Percentiles rank a stretch among this genome's conserved stretches.
phyloP scores from a whole-genome alignment of 2,113 vertebrate species.

The Corythaixoides concolor region DNA sequence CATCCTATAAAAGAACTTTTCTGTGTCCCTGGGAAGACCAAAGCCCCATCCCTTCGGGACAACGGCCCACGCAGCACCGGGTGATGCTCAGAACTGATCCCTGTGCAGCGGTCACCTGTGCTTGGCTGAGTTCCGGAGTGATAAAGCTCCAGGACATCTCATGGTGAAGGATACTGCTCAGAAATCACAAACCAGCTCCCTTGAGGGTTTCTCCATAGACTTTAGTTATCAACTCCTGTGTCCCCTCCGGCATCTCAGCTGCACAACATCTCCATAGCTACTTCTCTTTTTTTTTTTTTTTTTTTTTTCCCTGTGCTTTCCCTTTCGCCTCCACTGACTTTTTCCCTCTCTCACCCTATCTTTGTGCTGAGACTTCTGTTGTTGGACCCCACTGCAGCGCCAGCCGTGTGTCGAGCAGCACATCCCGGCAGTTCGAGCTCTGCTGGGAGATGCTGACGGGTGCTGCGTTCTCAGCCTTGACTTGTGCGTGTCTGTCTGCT shows the following conservation, averaged over 20 bases:
- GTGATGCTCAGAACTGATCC: not conserved
- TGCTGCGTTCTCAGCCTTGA: not conserved
- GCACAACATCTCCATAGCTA: not conserved
- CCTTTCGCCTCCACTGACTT: not conserved
- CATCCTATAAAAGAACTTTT: not conserved
- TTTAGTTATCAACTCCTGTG: not conserved
- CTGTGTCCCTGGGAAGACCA: not conserved
- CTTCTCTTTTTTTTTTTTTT: not conserved
- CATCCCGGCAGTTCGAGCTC: accelerated
- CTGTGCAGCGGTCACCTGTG: not conserved
- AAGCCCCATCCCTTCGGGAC: accelerated
- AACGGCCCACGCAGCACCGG: not conserved
- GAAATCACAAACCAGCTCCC: not conserved
- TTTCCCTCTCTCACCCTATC: not conserved
- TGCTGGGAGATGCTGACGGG: no score
- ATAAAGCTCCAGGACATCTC: not conserved
- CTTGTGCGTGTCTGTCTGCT: not conserved
- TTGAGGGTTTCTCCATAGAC: not conserved
- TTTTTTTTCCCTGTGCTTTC: not conserved
- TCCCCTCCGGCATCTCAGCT: not conserved
- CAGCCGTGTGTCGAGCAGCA: accelerated
- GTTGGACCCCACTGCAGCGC: not conserved
- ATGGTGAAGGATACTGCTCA: not conserved
- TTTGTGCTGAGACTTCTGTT: not conserved
- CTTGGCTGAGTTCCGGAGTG: not conserved